Evolutionary conservation across 2,888 invertebrate species (phyloP).

Genomic region (Serrognathus titanus): DNA sequence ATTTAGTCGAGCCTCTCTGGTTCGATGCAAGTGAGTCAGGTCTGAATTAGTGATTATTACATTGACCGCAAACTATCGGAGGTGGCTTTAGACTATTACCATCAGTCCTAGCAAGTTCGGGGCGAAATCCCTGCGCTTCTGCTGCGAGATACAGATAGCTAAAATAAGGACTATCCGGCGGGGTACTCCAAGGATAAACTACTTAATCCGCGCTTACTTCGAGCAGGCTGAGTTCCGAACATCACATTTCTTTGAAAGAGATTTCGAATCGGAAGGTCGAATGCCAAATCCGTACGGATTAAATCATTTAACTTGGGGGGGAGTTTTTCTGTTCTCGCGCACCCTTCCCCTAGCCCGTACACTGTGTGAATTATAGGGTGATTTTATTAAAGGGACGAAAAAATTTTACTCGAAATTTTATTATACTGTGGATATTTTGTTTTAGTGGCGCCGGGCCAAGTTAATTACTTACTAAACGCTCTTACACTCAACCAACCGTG

Average conservation of each 20-base stretch:
- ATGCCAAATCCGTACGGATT: slow-evolving; percentile 32
- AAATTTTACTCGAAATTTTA: neutral
- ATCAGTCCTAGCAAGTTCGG: slow-evolving; percentile 27
- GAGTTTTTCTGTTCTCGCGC: slow-evolving; percentile 21
- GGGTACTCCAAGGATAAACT: slow-evolving; percentile 32
- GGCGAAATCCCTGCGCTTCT: slow-evolving; percentile 42
- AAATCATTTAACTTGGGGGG: slow-evolving; percentile 32
- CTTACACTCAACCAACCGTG: no score
- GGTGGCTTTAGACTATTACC: slow-evolving; percentile 29
- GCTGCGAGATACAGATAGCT: slow-evolving; percentile 46
- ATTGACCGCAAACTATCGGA: slow-evolving; percentile 31
- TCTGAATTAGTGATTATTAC: slow-evolving; percentile 31
- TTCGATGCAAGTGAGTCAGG: slow-evolving; percentile 3
- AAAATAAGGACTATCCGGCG: slow-evolving; percentile 33
- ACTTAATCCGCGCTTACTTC: slow-evolving; percentile 34
- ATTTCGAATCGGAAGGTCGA: slow-evolving; percentile 31
- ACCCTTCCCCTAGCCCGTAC: slow-evolving; percentile 4
- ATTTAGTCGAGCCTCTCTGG: slow-evolving; percentile 7
- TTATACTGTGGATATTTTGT: no score
- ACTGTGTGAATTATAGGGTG: neutral
- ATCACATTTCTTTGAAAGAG: slow-evolving; percentile 32
- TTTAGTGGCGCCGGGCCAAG: no score
- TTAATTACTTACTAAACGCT: no score
- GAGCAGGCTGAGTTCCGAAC: slow-evolving; percentile 31
- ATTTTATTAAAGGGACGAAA: neutral